These are phyloP conservation scores for Isaurus tuberculatus DNA, from an alignment of 92 coral and sea anemone genomes.

Conservation along the genomic window DNA sequence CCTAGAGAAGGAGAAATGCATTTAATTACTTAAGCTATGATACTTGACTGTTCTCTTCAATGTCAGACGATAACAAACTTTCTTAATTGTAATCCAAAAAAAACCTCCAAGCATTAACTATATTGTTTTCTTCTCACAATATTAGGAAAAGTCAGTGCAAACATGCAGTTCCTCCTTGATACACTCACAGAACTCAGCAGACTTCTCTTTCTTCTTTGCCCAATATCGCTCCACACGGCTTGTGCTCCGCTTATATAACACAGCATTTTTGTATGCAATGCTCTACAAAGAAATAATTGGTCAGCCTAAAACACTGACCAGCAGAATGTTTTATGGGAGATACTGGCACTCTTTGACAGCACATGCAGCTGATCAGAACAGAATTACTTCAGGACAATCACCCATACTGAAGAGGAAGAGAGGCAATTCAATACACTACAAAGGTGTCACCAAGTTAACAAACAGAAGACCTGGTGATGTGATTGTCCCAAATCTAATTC, in stretches of 20 bases:
- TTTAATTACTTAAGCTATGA: slow-evolving; percentile 5
- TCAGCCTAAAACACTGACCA: too few species aligned
- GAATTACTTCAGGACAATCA: too few species aligned
- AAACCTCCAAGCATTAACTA: slow-evolving; percentile 29
- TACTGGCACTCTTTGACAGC: too few species aligned
- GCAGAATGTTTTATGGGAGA: too few species aligned
- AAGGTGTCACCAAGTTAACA: too few species aligned
- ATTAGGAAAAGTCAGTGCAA: slow-evolving; percentile 50
- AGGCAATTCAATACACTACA: too few species aligned
- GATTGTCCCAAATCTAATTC: too few species aligned
- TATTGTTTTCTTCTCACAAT: not conserved
- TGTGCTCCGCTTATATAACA: slow-evolving; percentile 67
- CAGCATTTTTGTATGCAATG: slow-evolving; percentile 66
- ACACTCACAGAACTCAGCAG: slow-evolving; percentile 67
- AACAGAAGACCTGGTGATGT: too few species aligned
- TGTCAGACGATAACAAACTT: not conserved
- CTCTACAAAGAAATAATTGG: too few species aligned
- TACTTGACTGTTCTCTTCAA: slow-evolving; percentile 7
- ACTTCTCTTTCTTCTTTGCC: slow-evolving; percentile 55
- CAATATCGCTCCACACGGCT: slow-evolving; percentile 57
- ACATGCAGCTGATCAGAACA: too few species aligned
- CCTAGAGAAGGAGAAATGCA: slow-evolving; percentile 10
- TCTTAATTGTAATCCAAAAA: slow-evolving; percentile 16
- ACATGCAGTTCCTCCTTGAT: slow-evolving; percentile 58
- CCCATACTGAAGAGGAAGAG: too few species aligned